Evolutionary conservation across 2,797 vertebrate genomes (phyloP), one percentile per base, ranked within the genome.

Genomic region (Argentina silus): DNA sequence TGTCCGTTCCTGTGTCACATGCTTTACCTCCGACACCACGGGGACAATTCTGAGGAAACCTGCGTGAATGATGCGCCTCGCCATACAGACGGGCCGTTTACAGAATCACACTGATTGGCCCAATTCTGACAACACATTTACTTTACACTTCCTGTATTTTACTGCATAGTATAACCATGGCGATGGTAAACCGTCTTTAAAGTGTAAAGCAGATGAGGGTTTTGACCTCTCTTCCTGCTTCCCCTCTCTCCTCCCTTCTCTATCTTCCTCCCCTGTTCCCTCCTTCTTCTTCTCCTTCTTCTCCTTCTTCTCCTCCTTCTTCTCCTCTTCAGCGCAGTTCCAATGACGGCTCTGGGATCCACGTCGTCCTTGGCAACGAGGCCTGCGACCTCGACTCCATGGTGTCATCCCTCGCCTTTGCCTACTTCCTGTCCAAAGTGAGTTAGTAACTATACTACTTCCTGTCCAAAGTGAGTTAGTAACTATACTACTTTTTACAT

Each of bases 311-410:
- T 36, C 64, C 12, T 21, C 10, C 12, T 15, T 44, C 15, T 14
- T 55, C 4, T 17, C 14, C 45, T 50, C 66, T 2, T 42, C 73
- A 1, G 86, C 74, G 0, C 10, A 80, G 62, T 21, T 82, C 1
- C 56, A 85, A 90, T 67, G 84, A 76, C 43, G 72, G 77, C 59
- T 50, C 21, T 9, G 72, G 61, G 57, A 12, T 96, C 27, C 95
- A 95, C 8, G 90, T 95, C 69, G 92, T 97, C 56, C 82, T 97
- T 77, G 94, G 95, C 71, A 96, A 95, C 1, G 95, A 96, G 63
- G 90, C 96, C 17, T 96, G 96, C 11, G 95, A 97, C 82, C 76
- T 96, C 83, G 96, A 96, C 83, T 97, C 95, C 61, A 81, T 92
- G 80, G 93, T 95, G 45, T 97, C 94, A 0, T 94, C 96, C 0